Percentiles rank a stretch among this genome's conserved stretches.
Conservation (phyloP, 2,113 vertebrate genomes). For the Xiphophorus couchianus region DNA sequence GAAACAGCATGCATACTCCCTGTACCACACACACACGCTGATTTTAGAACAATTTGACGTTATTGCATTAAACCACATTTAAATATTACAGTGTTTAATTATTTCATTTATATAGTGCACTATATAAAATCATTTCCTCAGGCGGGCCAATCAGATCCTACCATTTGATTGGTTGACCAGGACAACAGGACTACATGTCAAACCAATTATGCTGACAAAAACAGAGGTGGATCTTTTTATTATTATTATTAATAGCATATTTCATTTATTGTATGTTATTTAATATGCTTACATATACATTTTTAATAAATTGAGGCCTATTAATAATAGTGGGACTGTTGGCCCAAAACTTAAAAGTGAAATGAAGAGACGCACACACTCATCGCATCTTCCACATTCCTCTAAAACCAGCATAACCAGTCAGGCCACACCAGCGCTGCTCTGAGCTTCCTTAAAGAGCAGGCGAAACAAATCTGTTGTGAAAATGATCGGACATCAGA, state of each 20-base stretch:
- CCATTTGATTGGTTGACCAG: no score
- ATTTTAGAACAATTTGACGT: no score
- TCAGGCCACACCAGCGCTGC: conserved; percentile 20
- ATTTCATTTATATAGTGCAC: no score
- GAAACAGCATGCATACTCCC: conserved; percentile 79
- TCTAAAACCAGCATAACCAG: conserved; percentile 72
- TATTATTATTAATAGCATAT: neutral
- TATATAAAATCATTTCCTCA: no score
- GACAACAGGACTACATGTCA: no score
- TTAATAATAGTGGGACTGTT: neutral
- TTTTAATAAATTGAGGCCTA: neutral
- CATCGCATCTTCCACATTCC: conserved; percentile 65
- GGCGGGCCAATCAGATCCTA: no score
- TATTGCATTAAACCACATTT: no score
- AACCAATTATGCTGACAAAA: no score
- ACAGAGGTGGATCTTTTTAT: no score
- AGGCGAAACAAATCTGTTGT: neutral
- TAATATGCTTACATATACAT: neutral
- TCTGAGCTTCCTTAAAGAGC: conserved; percentile 23
- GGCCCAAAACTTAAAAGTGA: neutral
- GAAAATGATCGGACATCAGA: neutral
- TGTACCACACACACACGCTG: conserved; percentile 37
- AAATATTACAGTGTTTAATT: no score
- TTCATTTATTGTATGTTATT: neutral
- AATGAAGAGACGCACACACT: neutral